Evolutionary conservation across 2,797 vertebrate species (phyloP).

Genomic region (Galaxias olidus): DNA sequence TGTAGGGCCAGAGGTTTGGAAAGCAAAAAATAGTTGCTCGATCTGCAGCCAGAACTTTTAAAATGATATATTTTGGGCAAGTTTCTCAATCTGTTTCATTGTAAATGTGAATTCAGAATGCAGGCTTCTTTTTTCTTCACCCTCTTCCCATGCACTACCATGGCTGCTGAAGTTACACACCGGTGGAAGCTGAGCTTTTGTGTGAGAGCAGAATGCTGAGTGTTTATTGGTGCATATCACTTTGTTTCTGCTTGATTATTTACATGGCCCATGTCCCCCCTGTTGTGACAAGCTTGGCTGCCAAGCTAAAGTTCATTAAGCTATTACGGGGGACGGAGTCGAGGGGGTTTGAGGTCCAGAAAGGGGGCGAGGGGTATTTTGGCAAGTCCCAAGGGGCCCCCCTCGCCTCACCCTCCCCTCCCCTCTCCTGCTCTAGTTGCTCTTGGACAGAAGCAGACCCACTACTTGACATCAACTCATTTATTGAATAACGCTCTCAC

Average conservation of each 20-base stretch:
- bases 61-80: too few species aligned
- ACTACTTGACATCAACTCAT: conserved; percentile 37
- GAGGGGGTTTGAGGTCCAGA: conserved; percentile 29
- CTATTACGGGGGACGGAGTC: conserved; percentile 45
- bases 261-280: not conserved
- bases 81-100: too few species aligned
- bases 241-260: conserved; percentile 22
- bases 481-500: conserved; percentile 41
- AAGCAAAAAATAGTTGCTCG: conserved; percentile 30
- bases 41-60: too few species aligned
- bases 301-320: conserved; percentile 53
- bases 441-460: conserved; percentile 36
- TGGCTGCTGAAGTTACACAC: too few species aligned
- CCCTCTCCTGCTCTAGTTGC: conserved; percentile 35
- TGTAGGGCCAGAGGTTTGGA: conserved; percentile 38
- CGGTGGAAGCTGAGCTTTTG: too few species aligned
- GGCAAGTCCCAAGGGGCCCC: conserved; percentile 30
- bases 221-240: conserved; percentile 49
- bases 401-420: conserved; percentile 8
- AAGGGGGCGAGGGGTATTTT: conserved; percentile 19
- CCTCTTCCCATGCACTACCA: too few species aligned
- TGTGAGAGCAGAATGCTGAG: not conserved
- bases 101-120: too few species aligned
- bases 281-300: conserved; percentile 35
- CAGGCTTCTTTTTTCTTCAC: too few species aligned